Evolutionary conservation across 2,888 invertebrate species (phyloP).

Genomic region (Halocaridina rubra): DNA sequence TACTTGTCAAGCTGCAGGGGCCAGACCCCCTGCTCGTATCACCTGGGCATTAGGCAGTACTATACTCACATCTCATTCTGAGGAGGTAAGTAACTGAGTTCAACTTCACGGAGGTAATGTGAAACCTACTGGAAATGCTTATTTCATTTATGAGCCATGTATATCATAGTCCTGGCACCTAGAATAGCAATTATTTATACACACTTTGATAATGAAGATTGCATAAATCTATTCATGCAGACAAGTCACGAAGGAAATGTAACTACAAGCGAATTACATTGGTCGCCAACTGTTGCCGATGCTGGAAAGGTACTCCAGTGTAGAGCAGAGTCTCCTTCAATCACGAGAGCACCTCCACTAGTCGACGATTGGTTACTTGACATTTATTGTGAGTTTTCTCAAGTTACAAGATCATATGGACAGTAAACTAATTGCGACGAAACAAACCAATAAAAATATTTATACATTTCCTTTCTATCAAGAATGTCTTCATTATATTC

Average conservation of each 20-base stretch:
- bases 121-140: too few species aligned
- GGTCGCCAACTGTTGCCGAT: slow-evolving; percentile 18
- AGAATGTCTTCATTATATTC: too few species aligned
- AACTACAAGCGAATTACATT: slow-evolving; percentile 35
- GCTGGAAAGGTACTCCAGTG: slow-evolving; percentile 24
- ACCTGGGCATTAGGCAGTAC: slow-evolving; percentile 66
- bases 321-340: neutral
- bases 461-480: too few species aligned
- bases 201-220: too few species aligned
- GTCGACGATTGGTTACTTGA: slow-evolving; percentile 28
- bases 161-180: too few species aligned
- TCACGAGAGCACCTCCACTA: slow-evolving; percentile 9
- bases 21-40: slow-evolving; percentile 66
- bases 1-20: slow-evolving; percentile 65
- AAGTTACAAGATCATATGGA: too few species aligned
- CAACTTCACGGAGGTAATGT: too few species aligned
- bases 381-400: slow-evolving; percentile 41
- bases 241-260: slow-evolving; percentile 36
- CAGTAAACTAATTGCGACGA: too few species aligned
- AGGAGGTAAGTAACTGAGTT: neutral
- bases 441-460: too few species aligned
- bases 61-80: slow-evolving; percentile 3
- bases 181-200: neutral
- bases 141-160: too few species aligned
- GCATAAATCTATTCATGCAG: neutral